Evolutionary conservation across 2,797 vertebrate species (phyloP).

Genomic region (Muraenolepis orangiensis): DNA sequence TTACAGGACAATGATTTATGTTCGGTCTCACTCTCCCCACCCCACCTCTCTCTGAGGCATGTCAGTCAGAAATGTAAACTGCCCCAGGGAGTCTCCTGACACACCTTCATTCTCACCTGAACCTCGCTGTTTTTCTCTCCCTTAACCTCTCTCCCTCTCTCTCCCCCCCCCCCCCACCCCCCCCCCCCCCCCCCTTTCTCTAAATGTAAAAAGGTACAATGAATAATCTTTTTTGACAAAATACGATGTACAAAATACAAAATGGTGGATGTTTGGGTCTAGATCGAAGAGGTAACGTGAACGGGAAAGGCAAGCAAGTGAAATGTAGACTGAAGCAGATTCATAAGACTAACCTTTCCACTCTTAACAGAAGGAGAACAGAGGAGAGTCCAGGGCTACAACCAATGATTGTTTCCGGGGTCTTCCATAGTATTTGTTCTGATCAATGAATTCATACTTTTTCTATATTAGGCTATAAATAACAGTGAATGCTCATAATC

Average conservation of each 20-base stretch:
- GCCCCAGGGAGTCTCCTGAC: constrained; percentile 32
- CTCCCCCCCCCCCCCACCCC: no score
- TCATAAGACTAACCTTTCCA: not conserved
- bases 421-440: not conserved
- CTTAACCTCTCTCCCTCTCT: not conserved
- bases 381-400: not conserved
- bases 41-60: not conserved
- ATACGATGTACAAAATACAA: no score
- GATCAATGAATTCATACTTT: not conserved
- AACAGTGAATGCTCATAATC: not conserved
- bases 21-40: constrained; percentile 12
- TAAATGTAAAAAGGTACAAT: no score
- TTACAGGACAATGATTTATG: constrained; percentile 30
- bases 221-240: no score
- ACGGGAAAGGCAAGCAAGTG: no score
- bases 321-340: no score
- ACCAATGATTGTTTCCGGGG: not conserved
- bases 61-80: constrained; percentile 34
- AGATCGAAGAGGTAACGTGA: no score
- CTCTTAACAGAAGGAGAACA: not conserved
- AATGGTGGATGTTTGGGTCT: no score
- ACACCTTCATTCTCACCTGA: constrained; percentile 23
- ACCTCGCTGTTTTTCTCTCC: not conserved
- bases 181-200: no score
- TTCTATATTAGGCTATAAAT: not conserved